A percentile compares a stretch with the other conserved stretches of the same genome.
These are phyloP conservation scores for Dasysyrphus albostriatus DNA, from an alignment of 2,888 invertebrate species.

Conservation along the genomic window DNA sequence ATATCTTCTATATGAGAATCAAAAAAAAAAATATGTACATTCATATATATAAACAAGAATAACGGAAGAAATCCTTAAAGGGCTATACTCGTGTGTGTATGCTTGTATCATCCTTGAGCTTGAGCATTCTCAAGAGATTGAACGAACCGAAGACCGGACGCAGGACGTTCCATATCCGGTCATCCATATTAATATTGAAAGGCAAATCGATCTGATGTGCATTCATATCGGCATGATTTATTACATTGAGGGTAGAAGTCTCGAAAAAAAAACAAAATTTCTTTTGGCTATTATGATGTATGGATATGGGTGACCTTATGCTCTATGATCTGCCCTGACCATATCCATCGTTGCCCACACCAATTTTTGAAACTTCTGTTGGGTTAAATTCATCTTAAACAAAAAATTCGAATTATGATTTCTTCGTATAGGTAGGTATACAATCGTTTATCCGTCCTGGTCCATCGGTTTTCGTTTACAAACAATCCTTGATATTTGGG, in stretches of 20 bases:
- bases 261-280: slow-evolving; percentile 5
- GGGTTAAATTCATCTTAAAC: slow-evolving; percentile 59
- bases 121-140: slow-evolving; percentile 35
- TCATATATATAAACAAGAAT: neutral
- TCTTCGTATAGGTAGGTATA: slow-evolving; percentile 46
- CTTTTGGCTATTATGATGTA: slow-evolving; percentile 18
- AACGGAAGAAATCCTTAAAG: slow-evolving; percentile 45
- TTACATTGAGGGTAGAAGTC: slow-evolving; percentile 49
- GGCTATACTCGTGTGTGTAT: neutral
- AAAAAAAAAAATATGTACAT: neutral
- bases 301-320: slow-evolving; percentile 57
- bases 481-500: slow-evolving; percentile 67
- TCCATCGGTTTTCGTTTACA: slow-evolving; percentile 44
- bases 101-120: slow-evolving; percentile 31
- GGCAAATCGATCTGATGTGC: slow-evolving; percentile 73
- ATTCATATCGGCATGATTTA: slow-evolving; percentile 74
- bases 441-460: slow-evolving; percentile 38
- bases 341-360: neutral
- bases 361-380: slow-evolving; percentile 1
- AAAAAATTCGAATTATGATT: slow-evolving; percentile 56
- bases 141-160: slow-evolving; percentile 25
- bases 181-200: slow-evolving; percentile 72
- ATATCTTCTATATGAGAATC: neutral
- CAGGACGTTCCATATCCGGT: slow-evolving; percentile 57
- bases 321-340: slow-evolving; percentile 3